Percentiles rank a stretch among this genome's conserved stretches.
phyloP scores from a whole-genome alignment of 2,113 vertebrate species.

The Barbus barbus region DNA sequence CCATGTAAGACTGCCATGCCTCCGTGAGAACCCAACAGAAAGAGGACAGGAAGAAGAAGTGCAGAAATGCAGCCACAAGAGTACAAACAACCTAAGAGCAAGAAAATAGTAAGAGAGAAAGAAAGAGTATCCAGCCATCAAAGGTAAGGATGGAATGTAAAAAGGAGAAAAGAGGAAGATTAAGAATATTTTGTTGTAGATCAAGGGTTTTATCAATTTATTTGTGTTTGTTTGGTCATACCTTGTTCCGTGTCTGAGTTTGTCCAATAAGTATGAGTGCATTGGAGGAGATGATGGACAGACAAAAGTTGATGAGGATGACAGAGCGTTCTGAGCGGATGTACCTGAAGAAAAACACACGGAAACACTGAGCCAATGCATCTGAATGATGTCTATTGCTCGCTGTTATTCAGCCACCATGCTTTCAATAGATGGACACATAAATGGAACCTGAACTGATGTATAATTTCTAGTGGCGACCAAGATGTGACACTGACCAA shows the following conservation, averaged over 20 bases:
- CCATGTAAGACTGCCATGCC: conserved; percentile 99
- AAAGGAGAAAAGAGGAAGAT: not conserved
- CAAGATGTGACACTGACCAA: not conserved
- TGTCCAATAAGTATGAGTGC: conserved; percentile 96
- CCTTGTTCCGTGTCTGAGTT: conserved; percentile 96
- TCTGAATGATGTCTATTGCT: not conserved
- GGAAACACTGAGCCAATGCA: not conserved
- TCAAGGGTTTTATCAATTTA: not conserved
- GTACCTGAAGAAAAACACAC: conserved; percentile 77
- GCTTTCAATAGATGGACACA: not conserved
- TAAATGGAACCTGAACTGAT: not conserved
- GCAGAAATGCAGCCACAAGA: conserved; percentile 89
- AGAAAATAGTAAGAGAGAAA: conserved; percentile 46
- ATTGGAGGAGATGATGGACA: conserved; percentile 98
- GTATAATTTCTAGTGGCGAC: not conserved
- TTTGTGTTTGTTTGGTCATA: conserved; percentile 57
- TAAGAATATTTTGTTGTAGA: not conserved
- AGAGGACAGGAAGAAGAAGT: conserved; percentile 95
- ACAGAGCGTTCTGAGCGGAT: conserved; percentile 96
- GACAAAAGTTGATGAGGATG: conserved; percentile 98
- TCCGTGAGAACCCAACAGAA: conserved; percentile 99
- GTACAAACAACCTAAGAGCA: conserved; percentile 88
- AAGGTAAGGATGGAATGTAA: not conserved
- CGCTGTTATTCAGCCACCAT: not conserved
- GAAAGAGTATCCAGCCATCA: not conserved